These are phyloP conservation scores for Umimayanthus kanabou DNA, from an alignment of 92 coral and sea anemone genomes.

Conservation along the genomic window DNA sequence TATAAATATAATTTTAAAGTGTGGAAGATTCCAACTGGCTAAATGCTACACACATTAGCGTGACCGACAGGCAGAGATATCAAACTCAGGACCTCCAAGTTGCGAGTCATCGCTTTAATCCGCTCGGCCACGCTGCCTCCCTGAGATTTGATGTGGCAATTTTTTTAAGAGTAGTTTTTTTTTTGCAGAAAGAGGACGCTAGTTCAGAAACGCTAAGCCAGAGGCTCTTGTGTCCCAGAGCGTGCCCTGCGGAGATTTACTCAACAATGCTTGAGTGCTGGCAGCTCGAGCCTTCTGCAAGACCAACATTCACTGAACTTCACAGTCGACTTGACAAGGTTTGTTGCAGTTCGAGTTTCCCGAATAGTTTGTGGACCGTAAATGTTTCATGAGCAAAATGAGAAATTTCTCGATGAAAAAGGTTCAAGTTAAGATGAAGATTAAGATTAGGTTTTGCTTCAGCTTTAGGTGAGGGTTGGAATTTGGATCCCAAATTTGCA, in stretches of 20 bases:
- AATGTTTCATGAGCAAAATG: neutral
- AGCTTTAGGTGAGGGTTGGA: too few relatives aligned
- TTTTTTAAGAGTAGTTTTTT: neutral
- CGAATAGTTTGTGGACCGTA: neutral
- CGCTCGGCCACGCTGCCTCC: too few relatives aligned
- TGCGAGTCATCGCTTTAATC: too few relatives aligned
- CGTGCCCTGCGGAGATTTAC: constrained; percentile 9
- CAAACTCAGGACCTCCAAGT: too few relatives aligned
- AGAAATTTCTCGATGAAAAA: neutral
- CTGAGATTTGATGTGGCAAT: neutral
- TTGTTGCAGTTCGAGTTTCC: neutral
- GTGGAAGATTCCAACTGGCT: too few relatives aligned
- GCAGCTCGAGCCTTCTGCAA: neutral
- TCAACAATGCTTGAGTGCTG: constrained; percentile 1
- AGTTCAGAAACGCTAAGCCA: neutral
- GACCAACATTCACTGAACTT: constrained; percentile 25
- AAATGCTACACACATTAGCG: too few relatives aligned
- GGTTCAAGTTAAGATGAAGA: too few relatives aligned
- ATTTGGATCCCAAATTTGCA: too few relatives aligned
- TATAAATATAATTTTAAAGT: too few relatives aligned
- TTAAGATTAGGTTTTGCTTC: too few relatives aligned
- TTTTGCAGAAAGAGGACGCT: neutral
- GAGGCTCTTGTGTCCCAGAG: neutral
- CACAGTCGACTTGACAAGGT: constrained; percentile 9
- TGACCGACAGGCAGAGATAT: too few relatives aligned